Evolutionary conservation across 1,140 invertebrate species (phyloP).

Genomic region (Rhysida immarginata): DNA sequence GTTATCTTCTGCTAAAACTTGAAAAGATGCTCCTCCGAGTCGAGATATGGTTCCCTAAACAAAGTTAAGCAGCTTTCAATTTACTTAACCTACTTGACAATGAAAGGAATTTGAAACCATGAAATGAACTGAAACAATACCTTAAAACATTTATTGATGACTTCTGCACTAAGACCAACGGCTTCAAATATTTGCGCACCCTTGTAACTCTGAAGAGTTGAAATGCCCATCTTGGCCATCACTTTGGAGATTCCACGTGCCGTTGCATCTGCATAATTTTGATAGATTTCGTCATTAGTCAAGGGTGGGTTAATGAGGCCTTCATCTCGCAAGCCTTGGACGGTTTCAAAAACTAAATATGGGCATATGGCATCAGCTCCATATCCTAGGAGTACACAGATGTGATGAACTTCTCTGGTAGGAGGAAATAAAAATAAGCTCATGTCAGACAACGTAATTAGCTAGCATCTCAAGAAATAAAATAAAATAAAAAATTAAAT

Average conservation of each 20-base stretch:
- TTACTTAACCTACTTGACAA: too few relatives aligned
- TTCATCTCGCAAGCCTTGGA: conserved; percentile 61
- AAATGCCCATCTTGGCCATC: conserved; percentile 99
- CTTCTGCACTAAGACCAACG: conserved; percentile 79
- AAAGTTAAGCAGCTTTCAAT: too few relatives aligned
- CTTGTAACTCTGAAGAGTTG: conserved; percentile 97
- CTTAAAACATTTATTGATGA: conserved; percentile 89
- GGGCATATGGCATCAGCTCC: conserved; percentile 96
- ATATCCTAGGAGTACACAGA: conserved; percentile 89
- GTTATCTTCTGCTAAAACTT: conserved; percentile 74
- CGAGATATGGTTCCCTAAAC: conserved; percentile 77
- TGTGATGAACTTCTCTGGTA: conserved; percentile 78
- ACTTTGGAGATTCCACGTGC: conserved; percentile 73
- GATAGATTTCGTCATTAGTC: conserved; percentile 69
- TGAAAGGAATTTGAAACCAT: too few relatives aligned
- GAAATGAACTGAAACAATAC: conserved; percentile 23
- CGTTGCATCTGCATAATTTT: conserved; percentile 53
- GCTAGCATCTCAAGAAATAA: not conserved
- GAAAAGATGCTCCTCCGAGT: conserved; percentile 83
- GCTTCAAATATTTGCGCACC: conserved; percentile 99
- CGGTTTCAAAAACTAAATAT: conserved; percentile 89
- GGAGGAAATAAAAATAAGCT: not conserved
- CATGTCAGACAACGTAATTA: too few relatives aligned
- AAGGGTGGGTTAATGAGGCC: conserved; percentile 56
- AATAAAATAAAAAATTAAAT: not conserved